These are phyloP conservation scores for Alloplasta piceator DNA, from an alignment of 2,888 invertebrate species.

Conservation along the genomic window DNA sequence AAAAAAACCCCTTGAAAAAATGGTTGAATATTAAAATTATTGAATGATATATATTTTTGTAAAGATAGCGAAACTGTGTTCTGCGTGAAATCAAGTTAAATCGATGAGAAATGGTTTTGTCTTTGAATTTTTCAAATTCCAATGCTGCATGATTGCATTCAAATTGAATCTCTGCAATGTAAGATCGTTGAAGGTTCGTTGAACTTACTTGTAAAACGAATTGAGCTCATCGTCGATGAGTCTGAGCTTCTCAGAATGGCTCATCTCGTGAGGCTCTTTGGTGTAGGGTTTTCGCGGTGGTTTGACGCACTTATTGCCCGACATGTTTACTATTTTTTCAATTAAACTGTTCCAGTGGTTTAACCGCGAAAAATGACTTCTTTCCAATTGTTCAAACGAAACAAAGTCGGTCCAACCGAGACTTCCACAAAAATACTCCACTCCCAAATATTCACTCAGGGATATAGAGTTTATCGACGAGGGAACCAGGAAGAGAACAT, in stretches of 20 bases:
- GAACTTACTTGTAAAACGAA: conserved; percentile 81
- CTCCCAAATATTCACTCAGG: not conserved
- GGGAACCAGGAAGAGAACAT: conserved; percentile 22
- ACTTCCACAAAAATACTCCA: conserved; percentile 24
- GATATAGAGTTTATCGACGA: conserved; percentile 53
- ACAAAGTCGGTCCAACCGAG: conserved; percentile 9
- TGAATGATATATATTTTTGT: no score
- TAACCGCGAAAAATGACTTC: conserved; percentile 2
- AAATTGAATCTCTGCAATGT: not conserved
- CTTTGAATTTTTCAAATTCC: no score
- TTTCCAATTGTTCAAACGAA: conserved; percentile 18
- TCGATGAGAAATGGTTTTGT: no score
- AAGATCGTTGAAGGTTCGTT: not conserved
- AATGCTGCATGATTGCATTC: not conserved
- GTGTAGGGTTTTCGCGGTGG: conserved; percentile 77
- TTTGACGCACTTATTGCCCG: conserved; percentile 78
- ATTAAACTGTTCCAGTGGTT: no score
- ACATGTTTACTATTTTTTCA: conserved; percentile 69
- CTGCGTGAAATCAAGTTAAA: no score
- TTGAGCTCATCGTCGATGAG: conserved; percentile 82
- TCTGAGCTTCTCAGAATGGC: conserved; percentile 79
- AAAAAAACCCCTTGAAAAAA: no score
- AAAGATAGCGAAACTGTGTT: no score
- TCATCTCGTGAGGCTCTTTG: conserved; percentile 82
- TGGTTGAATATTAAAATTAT: no score